A percentile compares a stretch with the other conserved stretches of the same genome.
phyloP scores from a whole-genome alignment of 2,888 invertebrate genomes.

The Parnassius mnemosyne region DNA sequence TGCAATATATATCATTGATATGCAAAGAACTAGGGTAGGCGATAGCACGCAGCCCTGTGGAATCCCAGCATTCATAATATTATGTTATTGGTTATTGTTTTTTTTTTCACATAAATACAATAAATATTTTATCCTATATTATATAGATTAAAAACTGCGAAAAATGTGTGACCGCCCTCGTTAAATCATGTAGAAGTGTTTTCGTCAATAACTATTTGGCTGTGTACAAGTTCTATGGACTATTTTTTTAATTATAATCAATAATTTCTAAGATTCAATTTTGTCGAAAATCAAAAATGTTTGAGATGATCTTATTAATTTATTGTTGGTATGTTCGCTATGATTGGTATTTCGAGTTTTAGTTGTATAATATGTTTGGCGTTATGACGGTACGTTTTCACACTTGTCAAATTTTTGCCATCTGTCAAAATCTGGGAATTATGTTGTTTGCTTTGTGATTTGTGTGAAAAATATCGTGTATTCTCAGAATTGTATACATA shows the following conservation, averaged over 20 bases:
- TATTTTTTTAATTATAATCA: conserved; percentile 30
- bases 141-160: too few species aligned
- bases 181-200: conserved; percentile 34
- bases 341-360: not conserved
- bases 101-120: too few species aligned
- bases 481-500: not conserved
- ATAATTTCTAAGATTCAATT: conserved; percentile 19
- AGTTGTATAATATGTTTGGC: too few species aligned
- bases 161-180: conserved; percentile 25
- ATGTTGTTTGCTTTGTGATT: not conserved
- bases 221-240: conserved; percentile 48
- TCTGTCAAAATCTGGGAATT: conserved; percentile 2
- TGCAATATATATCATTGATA: too few species aligned
- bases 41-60: too few species aligned
- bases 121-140: too few species aligned
- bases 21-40: too few species aligned
- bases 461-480: not conserved
- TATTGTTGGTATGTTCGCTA: not conserved
- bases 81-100: too few species aligned
- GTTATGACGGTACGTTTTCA: too few species aligned
- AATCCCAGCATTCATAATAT: too few species aligned
- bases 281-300: not conserved
- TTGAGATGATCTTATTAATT: not conserved
- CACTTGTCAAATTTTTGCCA: not conserved
- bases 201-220: conserved; percentile 52